Evolutionary conservation across 2,888 invertebrate genomes (phyloP).

Genomic region (Gastrophysa polygoni): DNA sequence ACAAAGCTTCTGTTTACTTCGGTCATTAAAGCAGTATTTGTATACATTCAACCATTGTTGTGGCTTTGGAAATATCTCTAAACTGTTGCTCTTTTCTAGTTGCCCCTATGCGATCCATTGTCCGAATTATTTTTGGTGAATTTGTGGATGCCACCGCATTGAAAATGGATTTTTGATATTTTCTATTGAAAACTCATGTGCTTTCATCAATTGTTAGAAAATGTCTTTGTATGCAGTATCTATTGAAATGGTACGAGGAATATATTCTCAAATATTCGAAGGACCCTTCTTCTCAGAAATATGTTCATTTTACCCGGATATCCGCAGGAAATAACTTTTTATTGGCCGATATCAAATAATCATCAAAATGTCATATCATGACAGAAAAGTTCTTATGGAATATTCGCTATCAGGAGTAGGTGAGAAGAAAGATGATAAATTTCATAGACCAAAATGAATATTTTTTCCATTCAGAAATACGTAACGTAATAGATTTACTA

Average conservation of each 20-base stretch:
- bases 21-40: constrained; percentile 57
- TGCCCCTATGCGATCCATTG: background rate
- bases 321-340: background rate
- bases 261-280: background rate
- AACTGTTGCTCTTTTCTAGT: constrained; percentile 37
- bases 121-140: constrained; percentile 27
- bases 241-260: background rate
- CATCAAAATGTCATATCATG: no score
- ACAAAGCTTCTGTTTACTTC: constrained; percentile 54
- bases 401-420: no score
- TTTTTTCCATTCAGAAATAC: no score
- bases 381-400: no score
- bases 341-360: no score
- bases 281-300: background rate
- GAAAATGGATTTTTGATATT: constrained; percentile 42
- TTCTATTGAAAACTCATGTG: constrained; percentile 42
- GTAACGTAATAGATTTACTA: no score
- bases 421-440: no score
- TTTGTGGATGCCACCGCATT: constrained; percentile 27
- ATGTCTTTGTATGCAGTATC: constrained; percentile 3
- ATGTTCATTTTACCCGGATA: background rate
- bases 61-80: constrained; percentile 43
- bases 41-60: constrained; percentile 53
- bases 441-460: no score
- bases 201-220: constrained; percentile 24